Evolutionary conservation across 2,888 invertebrate species (phyloP).

Genomic region (Drosophila formosana): DNA sequence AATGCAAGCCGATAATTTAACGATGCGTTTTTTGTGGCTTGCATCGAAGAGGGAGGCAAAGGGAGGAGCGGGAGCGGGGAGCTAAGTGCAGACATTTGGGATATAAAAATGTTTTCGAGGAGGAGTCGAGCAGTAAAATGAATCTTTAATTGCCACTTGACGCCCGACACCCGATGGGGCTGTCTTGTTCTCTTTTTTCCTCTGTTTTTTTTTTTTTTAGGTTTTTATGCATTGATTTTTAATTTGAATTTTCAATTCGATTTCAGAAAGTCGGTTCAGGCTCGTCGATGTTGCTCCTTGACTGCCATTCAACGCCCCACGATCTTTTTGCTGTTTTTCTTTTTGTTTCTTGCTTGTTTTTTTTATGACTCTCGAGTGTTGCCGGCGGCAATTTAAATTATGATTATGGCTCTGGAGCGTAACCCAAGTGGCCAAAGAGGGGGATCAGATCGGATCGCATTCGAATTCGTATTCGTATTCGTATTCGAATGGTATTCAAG

Average conservation of each 20-base stretch:
- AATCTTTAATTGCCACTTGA: conserved; percentile 69
- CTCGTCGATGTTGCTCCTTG: conserved; percentile 21
- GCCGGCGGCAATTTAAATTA: conserved; percentile 68
- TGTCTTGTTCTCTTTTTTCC: conserved; percentile 13
- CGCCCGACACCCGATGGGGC: conserved; percentile 52
- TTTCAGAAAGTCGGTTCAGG: conserved; percentile 32
- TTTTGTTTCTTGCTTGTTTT: conserved; percentile 3
- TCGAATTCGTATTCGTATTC: background rate
- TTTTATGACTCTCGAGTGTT: conserved; percentile 61
- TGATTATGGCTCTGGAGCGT: conserved; percentile 64
- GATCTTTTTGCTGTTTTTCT: conserved; percentile 24
- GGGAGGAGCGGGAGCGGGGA: background rate
- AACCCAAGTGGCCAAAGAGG: conserved; percentile 52
- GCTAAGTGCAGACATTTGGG: conserved; percentile 48
- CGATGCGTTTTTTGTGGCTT: background rate
- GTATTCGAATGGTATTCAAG: conserved; percentile 39
- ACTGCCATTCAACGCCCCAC: conserved; percentile 33
- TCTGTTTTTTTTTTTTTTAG: conserved; percentile 13
- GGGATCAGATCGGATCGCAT: conserved; percentile 8
- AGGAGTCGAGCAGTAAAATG: conserved; percentile 61
- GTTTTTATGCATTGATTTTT: conserved; percentile 44
- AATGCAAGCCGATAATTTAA: conserved; percentile 17
- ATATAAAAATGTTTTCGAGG: conserved; percentile 38
- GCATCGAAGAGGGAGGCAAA: background rate
- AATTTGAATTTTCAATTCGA: conserved; percentile 29